A percentile compares a stretch with the other conserved stretches of the same genome.
phyloP scores from a whole-genome alignment of 1,140 invertebrate genomes.

The Drosophila repleta region DNA sequence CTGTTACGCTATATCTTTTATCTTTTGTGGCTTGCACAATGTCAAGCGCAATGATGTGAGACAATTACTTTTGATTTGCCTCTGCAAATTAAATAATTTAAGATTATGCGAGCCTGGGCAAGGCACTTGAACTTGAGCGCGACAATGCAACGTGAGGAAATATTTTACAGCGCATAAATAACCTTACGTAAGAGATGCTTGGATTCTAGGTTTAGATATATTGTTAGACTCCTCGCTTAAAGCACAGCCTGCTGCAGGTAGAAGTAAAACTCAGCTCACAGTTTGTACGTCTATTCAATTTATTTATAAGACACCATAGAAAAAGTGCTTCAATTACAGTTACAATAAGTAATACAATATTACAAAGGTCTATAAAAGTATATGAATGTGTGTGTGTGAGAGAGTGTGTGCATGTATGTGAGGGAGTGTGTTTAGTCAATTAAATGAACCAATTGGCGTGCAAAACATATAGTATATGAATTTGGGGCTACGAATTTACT shows the following conservation, averaged over 20 bases:
- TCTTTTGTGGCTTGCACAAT: conserved; percentile 49
- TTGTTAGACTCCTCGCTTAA: too few species aligned
- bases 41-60: conserved; percentile 77
- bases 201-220: too few species aligned
- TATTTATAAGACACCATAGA: conserved; percentile 62
- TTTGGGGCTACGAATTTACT: conserved; percentile 33
- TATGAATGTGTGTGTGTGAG: conserved; percentile 27
- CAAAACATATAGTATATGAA: conserved; percentile 16
- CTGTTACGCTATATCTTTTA: conserved; percentile 17
- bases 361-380: conserved; percentile 52
- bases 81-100: conserved; percentile 53
- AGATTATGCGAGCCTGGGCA: conserved; percentile 2
- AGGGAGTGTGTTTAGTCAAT: conserved; percentile 15
- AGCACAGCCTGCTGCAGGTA: too few species aligned
- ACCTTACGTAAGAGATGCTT: too few species aligned
- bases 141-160: not conserved
- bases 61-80: conserved; percentile 70
- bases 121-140: not conserved
- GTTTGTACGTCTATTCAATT: conserved; percentile 60
- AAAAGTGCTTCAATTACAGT: conserved; percentile 62
- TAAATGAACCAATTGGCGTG: conserved; percentile 30
- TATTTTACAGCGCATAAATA: not conserved
- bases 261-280: not conserved
- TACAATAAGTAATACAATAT: conserved; percentile 68
- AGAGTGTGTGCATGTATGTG: conserved; percentile 17